A percentile compares a stretch with the other conserved stretches of the same genome.
These are phyloP conservation scores for Teleogryllus oceanicus DNA, from an alignment of 2,888 invertebrate species.

Conservation along the genomic window DNA sequence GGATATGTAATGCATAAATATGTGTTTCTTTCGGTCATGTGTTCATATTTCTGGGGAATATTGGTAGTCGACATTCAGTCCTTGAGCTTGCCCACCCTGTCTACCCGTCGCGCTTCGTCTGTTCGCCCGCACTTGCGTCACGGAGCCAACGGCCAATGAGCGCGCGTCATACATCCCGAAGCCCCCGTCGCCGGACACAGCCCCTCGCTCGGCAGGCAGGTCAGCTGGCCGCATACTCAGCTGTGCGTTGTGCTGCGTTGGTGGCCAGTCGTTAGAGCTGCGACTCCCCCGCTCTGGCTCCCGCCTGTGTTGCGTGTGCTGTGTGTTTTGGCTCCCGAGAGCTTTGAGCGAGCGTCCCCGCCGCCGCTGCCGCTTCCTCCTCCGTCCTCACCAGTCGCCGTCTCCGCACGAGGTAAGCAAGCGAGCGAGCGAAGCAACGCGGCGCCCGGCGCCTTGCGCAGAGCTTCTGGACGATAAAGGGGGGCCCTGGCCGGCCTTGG, in stretches of 20 bases:
- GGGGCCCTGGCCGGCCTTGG: not conserved
- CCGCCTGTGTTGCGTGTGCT: constrained; percentile 3
- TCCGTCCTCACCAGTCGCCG: not conserved
- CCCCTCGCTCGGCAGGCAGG: not conserved
- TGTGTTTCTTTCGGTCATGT: too few species aligned
- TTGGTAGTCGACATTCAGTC: too few species aligned
- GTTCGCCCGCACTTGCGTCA: too few species aligned
- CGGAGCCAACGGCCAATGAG: too few species aligned
- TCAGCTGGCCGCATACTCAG: not conserved
- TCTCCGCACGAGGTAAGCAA: not conserved
- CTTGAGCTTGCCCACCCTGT: too few species aligned
- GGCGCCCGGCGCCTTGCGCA: not conserved
- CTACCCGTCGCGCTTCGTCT: too few species aligned
- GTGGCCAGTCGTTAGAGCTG: not conserved
- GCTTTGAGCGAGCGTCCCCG: too few species aligned
- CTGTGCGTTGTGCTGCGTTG: not conserved
- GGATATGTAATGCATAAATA: too few species aligned
- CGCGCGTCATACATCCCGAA: too few species aligned
- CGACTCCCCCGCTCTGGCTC: not conserved
- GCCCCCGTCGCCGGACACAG: not conserved
- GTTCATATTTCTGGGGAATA: too few species aligned
- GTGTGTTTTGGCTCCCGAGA: not conserved
- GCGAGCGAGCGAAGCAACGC: not conserved
- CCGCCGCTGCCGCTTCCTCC: not conserved
- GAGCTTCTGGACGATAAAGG: not conserved